Base-by-base conservation (phyloP, 2,797 vertebrate genomes). In the Xenentodon cancila region DNA sequence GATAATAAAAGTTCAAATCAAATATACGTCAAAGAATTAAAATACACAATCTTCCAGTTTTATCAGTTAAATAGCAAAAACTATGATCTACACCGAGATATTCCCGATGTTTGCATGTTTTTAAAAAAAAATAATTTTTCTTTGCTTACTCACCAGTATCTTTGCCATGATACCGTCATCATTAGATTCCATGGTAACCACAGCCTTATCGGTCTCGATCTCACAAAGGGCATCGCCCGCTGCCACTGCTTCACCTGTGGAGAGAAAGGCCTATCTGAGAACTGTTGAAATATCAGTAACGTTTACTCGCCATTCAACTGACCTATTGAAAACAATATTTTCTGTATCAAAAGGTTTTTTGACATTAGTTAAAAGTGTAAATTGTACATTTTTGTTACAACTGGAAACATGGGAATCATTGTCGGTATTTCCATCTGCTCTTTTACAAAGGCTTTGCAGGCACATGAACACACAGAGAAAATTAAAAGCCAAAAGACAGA, bases 131-230 rank as follows among this genome's bases (percentile, higher is more conserved):
- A 16, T 12, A 0, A 20, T 1, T 18, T 25, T 17, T 25, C 56
- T 64, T 40, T 48, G 49, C 32, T 73, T 40, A 82, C 95, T 93
- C 90, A 99, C 97, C 95, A 99, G 80, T 85, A 99, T 99, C 89
- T 97, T 99, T 61, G 97, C 97, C 85, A 99, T 71, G 63, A 97
- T 48, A 9, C 97, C 97, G n/a, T 98, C 97, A 0, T 99, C 97
- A 51, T 75, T 97, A n/a, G 97, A 95, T 53, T 99, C 97, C 95
- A 99, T 86, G 77, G 94, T 95, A 79, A 99, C 88, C 80, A 99
- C 95, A 0, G 97, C 97, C 86, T 99, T 99, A 91, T 99, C 97
- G 0, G 97, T 99, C 93, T 99, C 97, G 37, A 99, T 99, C 83
- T 99, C 97, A 86, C 97, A 99, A 47, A 98, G 83, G 0, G 95